These are phyloP conservation scores for Bothrops alternatus DNA, from an alignment of 2,797 vertebrate genomes.

Conservation along the genomic window DNA sequence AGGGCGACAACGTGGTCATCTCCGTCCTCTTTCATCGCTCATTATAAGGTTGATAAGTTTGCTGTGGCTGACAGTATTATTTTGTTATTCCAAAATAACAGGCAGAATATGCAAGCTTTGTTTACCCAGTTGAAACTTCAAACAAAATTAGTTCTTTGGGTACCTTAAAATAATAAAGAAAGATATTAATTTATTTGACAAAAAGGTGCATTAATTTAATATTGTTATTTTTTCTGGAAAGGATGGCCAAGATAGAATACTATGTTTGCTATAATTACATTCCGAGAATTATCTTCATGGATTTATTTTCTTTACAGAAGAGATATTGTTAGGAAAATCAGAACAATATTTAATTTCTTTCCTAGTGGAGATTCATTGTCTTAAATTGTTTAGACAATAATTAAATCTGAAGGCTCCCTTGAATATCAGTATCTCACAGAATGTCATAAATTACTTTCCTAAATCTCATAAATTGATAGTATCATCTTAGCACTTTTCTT, in stretches of 20 bases:
- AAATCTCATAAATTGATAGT: background rate
- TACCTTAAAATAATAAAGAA: background rate
- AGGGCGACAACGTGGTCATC: too few species aligned
- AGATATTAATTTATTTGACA: background rate
- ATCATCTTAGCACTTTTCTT: background rate
- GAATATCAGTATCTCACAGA: background rate
- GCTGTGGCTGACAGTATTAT: background rate
- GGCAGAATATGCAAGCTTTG: background rate
- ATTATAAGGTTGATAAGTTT: too few species aligned
- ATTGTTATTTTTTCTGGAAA: background rate
- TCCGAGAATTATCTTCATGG: background rate
- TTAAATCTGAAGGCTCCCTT: background rate
- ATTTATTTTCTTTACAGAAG: background rate
- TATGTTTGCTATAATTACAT: slow-evolving; percentile 2
- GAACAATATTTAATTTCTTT: slow-evolving; percentile 1
- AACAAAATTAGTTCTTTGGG: background rate
- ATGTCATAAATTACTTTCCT: background rate
- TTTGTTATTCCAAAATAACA: slow-evolving; percentile 5
- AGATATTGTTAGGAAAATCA: background rate
- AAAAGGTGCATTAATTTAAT: accelerated
- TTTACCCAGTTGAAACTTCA: background rate
- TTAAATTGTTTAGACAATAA: background rate
- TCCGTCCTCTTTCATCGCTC: too few species aligned
- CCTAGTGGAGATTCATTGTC: background rate
- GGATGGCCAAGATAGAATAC: slow-evolving; percentile 5